Conservation (phyloP, 2,888 invertebrate genomes). For the Dryobota labecula region DNA sequence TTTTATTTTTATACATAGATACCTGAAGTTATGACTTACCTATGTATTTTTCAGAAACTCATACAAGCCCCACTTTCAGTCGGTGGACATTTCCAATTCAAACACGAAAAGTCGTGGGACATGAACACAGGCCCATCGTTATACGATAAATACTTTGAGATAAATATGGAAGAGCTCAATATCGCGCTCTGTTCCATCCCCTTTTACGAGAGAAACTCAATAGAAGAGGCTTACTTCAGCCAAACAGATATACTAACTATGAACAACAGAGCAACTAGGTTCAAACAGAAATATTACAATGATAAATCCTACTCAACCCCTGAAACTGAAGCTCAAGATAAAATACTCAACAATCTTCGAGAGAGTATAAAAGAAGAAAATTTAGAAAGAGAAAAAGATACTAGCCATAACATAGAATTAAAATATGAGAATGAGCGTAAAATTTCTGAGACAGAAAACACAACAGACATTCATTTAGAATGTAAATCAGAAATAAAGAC, state of each 20-base stretch:
- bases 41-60: constrained; percentile 79
- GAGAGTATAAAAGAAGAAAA: constrained; percentile 60
- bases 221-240: constrained; percentile 78
- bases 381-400: constrained; percentile 36
- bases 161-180: constrained; percentile 82
- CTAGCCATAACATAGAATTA: constrained; percentile 46
- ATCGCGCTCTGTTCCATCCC: constrained; percentile 82
- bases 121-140: constrained; percentile 78
- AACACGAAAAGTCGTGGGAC: constrained; percentile 89
- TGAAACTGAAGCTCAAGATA: constrained; percentile 80
- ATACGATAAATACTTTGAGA: constrained; percentile 87
- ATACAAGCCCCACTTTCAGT: constrained; percentile 82
- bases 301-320: constrained; percentile 79
- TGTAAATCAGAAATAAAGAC: constrained; percentile 25
- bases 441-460: constrained; percentile 27
- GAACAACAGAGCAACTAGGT: constrained; percentile 82
- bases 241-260: constrained; percentile 82
- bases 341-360: constrained; percentile 70
- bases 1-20: not conserved
- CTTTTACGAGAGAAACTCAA: constrained; percentile 83
- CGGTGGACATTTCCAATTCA: constrained; percentile 89
- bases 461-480: constrained; percentile 29
- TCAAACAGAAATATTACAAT: constrained; percentile 84
- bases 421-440: constrained; percentile 29
- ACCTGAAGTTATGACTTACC: not conserved